Base-by-base conservation (phyloP, 2,797 vertebrate genomes). In the Acipenser oxyrinchus region DNA sequence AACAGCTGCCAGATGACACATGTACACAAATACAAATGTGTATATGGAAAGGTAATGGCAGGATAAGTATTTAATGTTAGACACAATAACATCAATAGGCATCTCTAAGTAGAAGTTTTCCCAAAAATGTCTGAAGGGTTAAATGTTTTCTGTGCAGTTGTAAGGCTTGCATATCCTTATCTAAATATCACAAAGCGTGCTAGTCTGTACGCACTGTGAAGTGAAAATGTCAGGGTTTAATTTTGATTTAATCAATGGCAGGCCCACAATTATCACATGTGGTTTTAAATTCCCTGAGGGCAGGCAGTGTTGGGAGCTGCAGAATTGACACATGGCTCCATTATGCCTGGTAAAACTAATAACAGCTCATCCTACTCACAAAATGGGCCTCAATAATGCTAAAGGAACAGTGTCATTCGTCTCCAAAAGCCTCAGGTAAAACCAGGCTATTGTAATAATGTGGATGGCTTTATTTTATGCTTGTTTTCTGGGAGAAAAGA, bases 311-410 rank as follows among this genome's bases (percentile, higher is more conserved):
- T 23, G 62, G 6, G 15, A 58, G 53, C 37, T 11, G 51, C 62
- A 64, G 53, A 69, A 49, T 51, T 18, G 51, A 78, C 80, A 82
- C 82, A 83, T 72, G 72, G 79, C 69, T 77, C 82, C 84, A 87
- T 89, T 89, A 87, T 74, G 66, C 85, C 83, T 84, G 83, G 83
- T 83, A 87, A 89, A 90, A 88, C 78, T 78, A 84, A 88, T 90
- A 81, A 82, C 68, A 68, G 74, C 71, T 79, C 82, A 75, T 70
- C 79, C 71, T 70, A 78, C 73, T 72, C 60, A 37, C 50, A 73
- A 74, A 75, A 79, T 74, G 71, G 75, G 77, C 70, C 75, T 79
- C 79, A 76, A 76, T 73, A 76, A 72, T 74, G 83, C 78, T 76
- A 60, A 63, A 70, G 72, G 69, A 68, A 76, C 75, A 74, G 66